These are phyloP conservation scores for Drosophila setosimentum DNA, from an alignment of 2,888 invertebrate species.

Conservation along the genomic window DNA sequence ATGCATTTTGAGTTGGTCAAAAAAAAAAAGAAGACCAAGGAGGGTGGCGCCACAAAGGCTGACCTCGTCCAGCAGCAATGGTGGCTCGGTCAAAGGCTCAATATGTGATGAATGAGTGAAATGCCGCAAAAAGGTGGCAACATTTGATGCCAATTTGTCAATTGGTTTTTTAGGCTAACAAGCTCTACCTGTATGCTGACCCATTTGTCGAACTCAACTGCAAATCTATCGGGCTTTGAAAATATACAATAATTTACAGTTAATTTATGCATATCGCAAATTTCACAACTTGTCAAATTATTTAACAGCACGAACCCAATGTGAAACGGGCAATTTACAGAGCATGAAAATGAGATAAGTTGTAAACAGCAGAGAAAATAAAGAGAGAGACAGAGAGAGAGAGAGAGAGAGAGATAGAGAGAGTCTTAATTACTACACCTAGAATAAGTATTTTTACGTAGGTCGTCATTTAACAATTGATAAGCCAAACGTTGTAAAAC, in stretches of 20 bases:
- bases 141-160: conserved; percentile 55
- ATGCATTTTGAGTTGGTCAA: conserved; percentile 54
- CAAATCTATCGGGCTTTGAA: neutral
- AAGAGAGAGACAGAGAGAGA: neutral
- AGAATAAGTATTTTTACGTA: conserved; percentile 37
- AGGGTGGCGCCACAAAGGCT: conserved; percentile 27
- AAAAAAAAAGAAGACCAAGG: conserved; percentile 10
- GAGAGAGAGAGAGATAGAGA: neutral
- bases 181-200: conserved; percentile 37
- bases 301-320: conserved; percentile 54
- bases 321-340: conserved; percentile 15
- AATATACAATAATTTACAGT: conserved; percentile 28
- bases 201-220: conserved; percentile 34
- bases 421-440: conserved; percentile 7
- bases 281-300: conserved; percentile 52
- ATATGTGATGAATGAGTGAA: conserved; percentile 20
- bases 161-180: conserved; percentile 51
- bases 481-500: conserved; percentile 17
- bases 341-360: neutral
- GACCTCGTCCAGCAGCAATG: conserved; percentile 43
- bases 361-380: neutral
- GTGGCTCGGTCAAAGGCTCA: conserved; percentile 42
- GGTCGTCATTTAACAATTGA: conserved; percentile 48
- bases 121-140: conserved; percentile 22
- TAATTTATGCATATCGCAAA: conserved; percentile 43